Percentiles rank a stretch among this genome's conserved stretches.
Conservation (phyloP, 2,797 vertebrate genomes). For the Myripristis murdjan region DNA sequence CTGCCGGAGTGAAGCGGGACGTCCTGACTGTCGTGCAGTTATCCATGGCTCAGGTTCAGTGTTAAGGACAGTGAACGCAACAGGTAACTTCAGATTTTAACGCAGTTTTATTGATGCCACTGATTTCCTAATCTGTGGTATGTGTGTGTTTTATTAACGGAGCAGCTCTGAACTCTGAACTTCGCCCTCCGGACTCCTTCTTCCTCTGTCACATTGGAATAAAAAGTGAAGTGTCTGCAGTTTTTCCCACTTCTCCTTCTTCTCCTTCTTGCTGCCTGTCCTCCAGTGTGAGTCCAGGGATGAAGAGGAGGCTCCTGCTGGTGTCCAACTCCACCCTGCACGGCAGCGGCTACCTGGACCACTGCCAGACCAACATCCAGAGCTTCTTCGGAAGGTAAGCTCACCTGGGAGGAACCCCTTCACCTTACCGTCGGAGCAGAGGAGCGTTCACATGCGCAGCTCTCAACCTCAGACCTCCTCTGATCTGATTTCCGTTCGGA, state of each 20-base stretch:
- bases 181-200: slow-evolving; percentile 17
- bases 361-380: slow-evolving; percentile 85
- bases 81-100: no score
- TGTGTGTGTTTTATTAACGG: no score
- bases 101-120: no score
- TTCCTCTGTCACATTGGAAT: neutral
- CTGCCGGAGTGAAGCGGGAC: no score
- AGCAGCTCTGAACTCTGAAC: slow-evolving; percentile 42
- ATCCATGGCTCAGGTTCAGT: no score
- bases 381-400: slow-evolving; percentile 87
- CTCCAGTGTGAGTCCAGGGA: slow-evolving; percentile 13
- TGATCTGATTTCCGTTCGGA: no score
- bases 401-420: neutral
- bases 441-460: no score
- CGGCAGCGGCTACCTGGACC: slow-evolving; percentile 88
- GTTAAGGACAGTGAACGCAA: no score
- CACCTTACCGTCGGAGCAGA: neutral
- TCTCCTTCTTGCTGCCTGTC: neutral
- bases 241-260: neutral
- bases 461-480: no score
- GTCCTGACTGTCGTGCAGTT: no score
- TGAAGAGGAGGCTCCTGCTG: slow-evolving; percentile 85
- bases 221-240: neutral
- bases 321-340: slow-evolving; percentile 90
- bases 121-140: no score